Percentiles rank a stretch among this genome's conserved stretches.
phyloP scores from a whole-genome alignment of 2,113 vertebrate genomes.

The Hydropotes inermis region DNA sequence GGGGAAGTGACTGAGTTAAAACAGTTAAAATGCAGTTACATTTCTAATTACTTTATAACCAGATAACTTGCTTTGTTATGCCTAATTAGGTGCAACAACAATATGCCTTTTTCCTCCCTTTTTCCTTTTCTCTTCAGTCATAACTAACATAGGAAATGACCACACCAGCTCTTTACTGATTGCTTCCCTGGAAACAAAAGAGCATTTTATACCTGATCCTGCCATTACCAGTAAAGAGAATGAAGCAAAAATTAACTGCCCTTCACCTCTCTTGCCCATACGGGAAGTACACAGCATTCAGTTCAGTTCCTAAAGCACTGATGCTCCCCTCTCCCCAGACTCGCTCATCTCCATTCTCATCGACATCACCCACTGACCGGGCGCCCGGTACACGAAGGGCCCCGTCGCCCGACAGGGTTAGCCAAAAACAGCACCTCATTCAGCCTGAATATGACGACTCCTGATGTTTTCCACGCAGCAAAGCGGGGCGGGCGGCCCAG shows the following conservation, averaged over 20 bases:
- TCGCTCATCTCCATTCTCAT: neutral
- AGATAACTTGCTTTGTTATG: slow-evolving; percentile 1
- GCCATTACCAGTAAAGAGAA: neutral
- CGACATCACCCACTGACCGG: neutral
- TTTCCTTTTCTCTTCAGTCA: neutral
- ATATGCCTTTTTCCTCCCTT: slow-evolving; percentile 43
- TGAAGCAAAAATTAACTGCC: neutral
- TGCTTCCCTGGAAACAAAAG: slow-evolving; percentile 61
- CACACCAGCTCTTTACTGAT: slow-evolving; percentile 29
- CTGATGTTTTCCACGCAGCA: neutral
- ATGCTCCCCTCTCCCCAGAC: neutral
- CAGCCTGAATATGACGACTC: neutral
- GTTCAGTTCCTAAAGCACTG: neutral
- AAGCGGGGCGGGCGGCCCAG: neutral
- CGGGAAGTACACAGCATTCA: neutral
- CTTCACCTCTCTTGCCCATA: neutral
- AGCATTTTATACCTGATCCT: slow-evolving; percentile 6
- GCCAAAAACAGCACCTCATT: neutral
- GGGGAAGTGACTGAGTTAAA: neutral
- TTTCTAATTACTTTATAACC: neutral
- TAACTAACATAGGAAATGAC: slow-evolving; percentile 54
- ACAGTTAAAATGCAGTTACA: neutral
- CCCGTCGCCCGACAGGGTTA: neutral
- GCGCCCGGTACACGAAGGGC: neutral
- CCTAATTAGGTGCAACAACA: neutral